Base-by-base conservation (phyloP, 2,888 invertebrate genomes). In the Sclerodermus sp. region DNA sequence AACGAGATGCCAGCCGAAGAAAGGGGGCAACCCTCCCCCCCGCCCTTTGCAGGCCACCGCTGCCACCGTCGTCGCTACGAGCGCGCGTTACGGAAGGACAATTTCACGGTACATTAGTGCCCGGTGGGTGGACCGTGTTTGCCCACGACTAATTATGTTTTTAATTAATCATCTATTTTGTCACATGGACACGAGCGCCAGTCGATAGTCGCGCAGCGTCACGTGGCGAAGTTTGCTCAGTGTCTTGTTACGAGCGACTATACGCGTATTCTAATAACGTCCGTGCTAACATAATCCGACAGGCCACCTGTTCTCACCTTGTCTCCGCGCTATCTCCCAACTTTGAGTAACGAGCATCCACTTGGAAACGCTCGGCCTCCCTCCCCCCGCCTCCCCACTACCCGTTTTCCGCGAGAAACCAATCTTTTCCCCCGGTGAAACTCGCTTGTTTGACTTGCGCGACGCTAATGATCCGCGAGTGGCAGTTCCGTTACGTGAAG, bases 101-200 rank as follows among this genome's bases (percentile, higher is more conserved):
- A 76, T 76, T 77, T 77, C 68, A 75, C 70, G 76, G 66, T 68
- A 68, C 71, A 71, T 77, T 73, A 73, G 64, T 58, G 62, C 53
- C 47, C 56, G 47, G 57, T 70, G 64, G 70, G 69, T 63, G 69
- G 67, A 57, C 49, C 55, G 29, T 49, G 56, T 47, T 62, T 55
- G 60, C 58, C 47, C 49, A 52, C 51, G 65, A 67, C 76, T 76
- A 77, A 77, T 77, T 73, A 74, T 71, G 68, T 74, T 74, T 76
- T 77, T 76, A 74, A 77, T 77, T 77, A 76, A 77, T 77, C 76
- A 77, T 70, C 70, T 23, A 64, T 71, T 71, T 72, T 68, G 70
- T 71, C 70, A 63, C 67, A 55, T 62, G 58, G 56, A 12, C 47
- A 55, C 61, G 58, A 55, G 10, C 47, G 48, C 37, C 31, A 31